phyloP scores from a whole-genome alignment of 2,113 vertebrate species.

The Neotoma lepida region DNA sequence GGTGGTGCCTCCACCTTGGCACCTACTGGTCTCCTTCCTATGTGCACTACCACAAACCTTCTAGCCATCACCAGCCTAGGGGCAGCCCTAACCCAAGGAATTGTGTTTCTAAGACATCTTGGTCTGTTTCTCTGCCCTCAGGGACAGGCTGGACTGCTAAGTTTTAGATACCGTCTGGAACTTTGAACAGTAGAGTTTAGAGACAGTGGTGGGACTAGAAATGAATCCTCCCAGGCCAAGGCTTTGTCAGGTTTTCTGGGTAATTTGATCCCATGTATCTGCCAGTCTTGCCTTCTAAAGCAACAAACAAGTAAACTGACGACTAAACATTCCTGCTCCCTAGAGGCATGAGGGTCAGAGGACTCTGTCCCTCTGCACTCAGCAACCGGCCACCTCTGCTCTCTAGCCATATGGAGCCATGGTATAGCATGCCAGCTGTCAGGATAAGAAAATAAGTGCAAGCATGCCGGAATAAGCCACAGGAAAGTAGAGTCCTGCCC shows the following conservation, averaged over 20 bases:
- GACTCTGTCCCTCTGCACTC: not conserved
- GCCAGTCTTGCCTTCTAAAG: not conserved
- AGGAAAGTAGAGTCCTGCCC: not conserved
- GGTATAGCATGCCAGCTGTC: not conserved
- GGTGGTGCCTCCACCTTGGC: too few species aligned
- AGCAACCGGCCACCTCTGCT: not conserved
- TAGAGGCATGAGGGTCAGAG: not conserved
- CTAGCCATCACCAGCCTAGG: not conserved
- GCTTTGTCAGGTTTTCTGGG: not conserved
- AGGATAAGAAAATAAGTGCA: not conserved
- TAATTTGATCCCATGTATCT: not conserved
- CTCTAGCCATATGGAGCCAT: not conserved
- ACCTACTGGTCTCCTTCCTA: not conserved
- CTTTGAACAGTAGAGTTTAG: not conserved
- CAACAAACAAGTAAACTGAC: not conserved
- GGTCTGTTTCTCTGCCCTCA: not conserved
- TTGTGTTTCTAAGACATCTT: not conserved
- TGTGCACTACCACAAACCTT: not conserved
- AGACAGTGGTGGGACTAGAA: not conserved
- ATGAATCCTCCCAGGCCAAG: rapidly evolving
- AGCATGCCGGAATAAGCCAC: not conserved
- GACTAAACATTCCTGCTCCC: not conserved
- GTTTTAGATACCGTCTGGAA: not conserved
- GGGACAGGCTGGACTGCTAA: not conserved
- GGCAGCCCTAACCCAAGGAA: not conserved